phyloP scores from a whole-genome alignment of 2,797 vertebrate species.

The Melanotaenia parkinsoni region DNA sequence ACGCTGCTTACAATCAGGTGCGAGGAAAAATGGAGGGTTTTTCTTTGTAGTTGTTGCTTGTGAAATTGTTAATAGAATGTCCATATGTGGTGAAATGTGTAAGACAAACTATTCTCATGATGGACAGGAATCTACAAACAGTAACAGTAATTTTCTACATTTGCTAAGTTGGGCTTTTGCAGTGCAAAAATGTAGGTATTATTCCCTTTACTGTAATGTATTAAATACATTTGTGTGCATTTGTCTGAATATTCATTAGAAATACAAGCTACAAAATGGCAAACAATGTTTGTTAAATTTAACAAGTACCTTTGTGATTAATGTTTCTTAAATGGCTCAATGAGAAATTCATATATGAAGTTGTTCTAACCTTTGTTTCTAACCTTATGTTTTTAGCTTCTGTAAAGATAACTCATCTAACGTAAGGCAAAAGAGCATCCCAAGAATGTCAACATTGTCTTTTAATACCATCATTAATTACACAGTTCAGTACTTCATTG shows the following conservation, averaged over 20 bases:
- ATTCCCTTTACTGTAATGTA: neutral
- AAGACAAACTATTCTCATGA: slow-evolving; percentile 13
- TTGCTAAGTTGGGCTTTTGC: neutral
- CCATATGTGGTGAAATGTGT: slow-evolving; percentile 7
- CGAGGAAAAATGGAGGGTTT: slow-evolving; percentile 22
- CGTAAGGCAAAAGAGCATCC: neutral
- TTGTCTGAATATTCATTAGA: neutral
- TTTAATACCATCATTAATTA: slow-evolving; percentile 2
- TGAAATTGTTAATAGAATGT: slow-evolving; percentile 11
- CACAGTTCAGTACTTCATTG: neutral
- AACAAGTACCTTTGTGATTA: neutral
- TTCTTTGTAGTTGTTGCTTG: slow-evolving; percentile 2
- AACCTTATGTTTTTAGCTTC: neutral
- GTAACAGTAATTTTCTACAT: neutral
- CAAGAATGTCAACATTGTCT: neutral
- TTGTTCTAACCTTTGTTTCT: neutral
- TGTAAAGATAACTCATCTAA: neutral
- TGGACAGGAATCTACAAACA: neutral
- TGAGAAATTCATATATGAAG: neutral
- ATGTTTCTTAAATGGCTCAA: neutral
- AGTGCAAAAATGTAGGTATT: slow-evolving; percentile 1
- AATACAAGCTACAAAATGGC: neutral
- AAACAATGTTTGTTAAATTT: neutral
- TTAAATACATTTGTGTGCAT: neutral
- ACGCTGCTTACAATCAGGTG: slow-evolving; percentile 32